Conservation (phyloP, 1,140 invertebrate genomes). For the Drosophila gunungcola region DNA sequence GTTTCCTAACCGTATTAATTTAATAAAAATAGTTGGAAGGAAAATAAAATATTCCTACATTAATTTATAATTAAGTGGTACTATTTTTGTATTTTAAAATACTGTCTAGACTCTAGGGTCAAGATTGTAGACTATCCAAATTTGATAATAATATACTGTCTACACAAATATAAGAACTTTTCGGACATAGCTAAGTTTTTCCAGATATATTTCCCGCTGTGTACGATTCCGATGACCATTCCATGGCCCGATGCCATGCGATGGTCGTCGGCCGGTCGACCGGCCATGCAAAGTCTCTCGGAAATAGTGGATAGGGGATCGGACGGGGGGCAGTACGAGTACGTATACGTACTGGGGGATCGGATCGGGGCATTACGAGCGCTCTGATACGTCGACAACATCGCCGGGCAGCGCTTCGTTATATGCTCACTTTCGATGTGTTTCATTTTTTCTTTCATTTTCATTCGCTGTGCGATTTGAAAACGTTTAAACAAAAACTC, state of each 20-base stretch:
- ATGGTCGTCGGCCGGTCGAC: conserved; percentile 23
- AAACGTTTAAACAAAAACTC: conserved; percentile 79
- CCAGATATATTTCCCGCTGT: too few species aligned
- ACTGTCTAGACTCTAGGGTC: too few species aligned
- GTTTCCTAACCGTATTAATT: background rate
- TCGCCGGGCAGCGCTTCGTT: conserved; percentile 51
- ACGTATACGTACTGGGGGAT: background rate
- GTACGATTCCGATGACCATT: too few species aligned
- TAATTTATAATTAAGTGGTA: too few species aligned
- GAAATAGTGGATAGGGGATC: conserved; percentile 9
- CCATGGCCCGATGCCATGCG: conserved; percentile 6
- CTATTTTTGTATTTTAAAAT: too few species aligned
- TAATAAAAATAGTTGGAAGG: too few species aligned
- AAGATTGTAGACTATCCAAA: too few species aligned
- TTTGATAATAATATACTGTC: too few species aligned
- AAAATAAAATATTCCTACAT: too few species aligned
- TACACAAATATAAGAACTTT: too few species aligned
- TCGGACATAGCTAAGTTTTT: too few species aligned
- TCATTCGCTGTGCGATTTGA: conserved; percentile 82
- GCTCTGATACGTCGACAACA: conserved; percentile 76
- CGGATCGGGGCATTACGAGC: conserved; percentile 26
- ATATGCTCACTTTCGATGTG: conserved; percentile 83
- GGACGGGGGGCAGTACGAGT: background rate
- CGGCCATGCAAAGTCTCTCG: conserved; percentile 56
- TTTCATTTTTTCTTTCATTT: conserved; percentile 84